phyloP scores from a whole-genome alignment of 2,797 vertebrate genomes.

The Acanthis flammea region DNA sequence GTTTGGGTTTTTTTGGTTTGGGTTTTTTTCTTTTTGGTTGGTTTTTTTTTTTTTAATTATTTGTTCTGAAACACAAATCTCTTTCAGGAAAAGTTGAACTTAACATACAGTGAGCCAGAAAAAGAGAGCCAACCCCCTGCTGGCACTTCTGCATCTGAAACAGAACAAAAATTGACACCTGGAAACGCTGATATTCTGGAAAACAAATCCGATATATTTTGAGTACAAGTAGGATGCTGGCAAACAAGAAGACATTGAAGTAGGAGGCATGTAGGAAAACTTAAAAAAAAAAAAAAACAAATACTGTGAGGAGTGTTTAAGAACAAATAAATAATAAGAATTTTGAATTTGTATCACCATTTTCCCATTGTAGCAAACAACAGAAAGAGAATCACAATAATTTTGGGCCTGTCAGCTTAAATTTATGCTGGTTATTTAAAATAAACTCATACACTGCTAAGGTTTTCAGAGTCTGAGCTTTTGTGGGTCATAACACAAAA shows the following conservation, averaged over 20 bases:
- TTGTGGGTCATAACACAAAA: background rate
- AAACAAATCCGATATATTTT: slow-evolving; percentile 11
- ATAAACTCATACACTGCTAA: background rate
- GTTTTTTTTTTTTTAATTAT: background rate
- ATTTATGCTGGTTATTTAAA: background rate
- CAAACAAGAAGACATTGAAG: background rate
- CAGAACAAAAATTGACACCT: slow-evolving; percentile 47
- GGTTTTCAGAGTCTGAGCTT: background rate
- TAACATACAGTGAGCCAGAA: background rate
- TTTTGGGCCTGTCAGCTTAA: background rate
- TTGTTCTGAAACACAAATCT: slow-evolving; percentile 29
- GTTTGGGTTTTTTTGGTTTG: background rate
- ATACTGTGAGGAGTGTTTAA: background rate
- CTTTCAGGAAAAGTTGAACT: background rate
- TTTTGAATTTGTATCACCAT: background rate
- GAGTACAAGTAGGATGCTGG: slow-evolving; percentile 6
- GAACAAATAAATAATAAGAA: background rate
- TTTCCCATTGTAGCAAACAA: background rate
- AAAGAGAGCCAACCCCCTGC: background rate
- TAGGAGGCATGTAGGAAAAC: slow-evolving; percentile 22
- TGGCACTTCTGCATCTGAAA: background rate
- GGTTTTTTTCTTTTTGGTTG: background rate
- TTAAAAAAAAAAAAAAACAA: background rate
- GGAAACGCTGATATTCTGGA: slow-evolving; percentile 43
- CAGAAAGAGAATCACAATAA: background rate